These are phyloP conservation scores for Drosophila nebulosa DNA, from an alignment of 1,140 invertebrate genomes.

Conservation along the genomic window DNA sequence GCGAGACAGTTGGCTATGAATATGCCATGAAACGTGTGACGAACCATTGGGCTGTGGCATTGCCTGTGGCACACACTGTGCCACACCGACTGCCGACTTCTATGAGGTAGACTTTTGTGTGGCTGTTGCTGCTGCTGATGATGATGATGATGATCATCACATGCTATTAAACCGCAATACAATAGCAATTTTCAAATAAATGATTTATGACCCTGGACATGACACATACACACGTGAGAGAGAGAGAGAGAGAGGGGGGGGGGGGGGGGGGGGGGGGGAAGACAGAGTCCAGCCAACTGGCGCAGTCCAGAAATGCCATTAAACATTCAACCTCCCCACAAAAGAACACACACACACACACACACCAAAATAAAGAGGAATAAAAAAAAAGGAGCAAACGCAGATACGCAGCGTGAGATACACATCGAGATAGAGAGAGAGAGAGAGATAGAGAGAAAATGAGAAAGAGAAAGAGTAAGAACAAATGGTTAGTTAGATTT, in stretches of 20 bases:
- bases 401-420: background rate
- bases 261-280: slow-evolving; percentile 8
- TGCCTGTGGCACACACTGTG: background rate
- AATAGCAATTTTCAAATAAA: slow-evolving; percentile 78
- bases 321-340: slow-evolving; percentile 20
- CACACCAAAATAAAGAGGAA: background rate
- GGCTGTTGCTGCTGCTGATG: slow-evolving; percentile 21
- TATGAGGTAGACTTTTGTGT: slow-evolving; percentile 13
- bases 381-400: slow-evolving; percentile 4
- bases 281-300: slow-evolving; percentile 43
- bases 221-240: slow-evolving; percentile 26
- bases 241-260: slow-evolving; percentile 9
- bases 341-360: background rate
- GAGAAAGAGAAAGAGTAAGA: background rate
- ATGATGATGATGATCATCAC: slow-evolving; percentile 65
- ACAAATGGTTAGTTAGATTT: background rate
- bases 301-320: slow-evolving; percentile 50
- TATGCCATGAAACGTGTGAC: slow-evolving; percentile 55
- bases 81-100: background rate
- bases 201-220: slow-evolving; percentile 70
- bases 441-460: background rate
- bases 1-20: slow-evolving; percentile 51
- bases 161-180: slow-evolving; percentile 78
- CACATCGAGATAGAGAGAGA: background rate
- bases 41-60: background rate